Conservation (phyloP, 1,140 invertebrate species). For the Drosophila paulistorum region DNA sequence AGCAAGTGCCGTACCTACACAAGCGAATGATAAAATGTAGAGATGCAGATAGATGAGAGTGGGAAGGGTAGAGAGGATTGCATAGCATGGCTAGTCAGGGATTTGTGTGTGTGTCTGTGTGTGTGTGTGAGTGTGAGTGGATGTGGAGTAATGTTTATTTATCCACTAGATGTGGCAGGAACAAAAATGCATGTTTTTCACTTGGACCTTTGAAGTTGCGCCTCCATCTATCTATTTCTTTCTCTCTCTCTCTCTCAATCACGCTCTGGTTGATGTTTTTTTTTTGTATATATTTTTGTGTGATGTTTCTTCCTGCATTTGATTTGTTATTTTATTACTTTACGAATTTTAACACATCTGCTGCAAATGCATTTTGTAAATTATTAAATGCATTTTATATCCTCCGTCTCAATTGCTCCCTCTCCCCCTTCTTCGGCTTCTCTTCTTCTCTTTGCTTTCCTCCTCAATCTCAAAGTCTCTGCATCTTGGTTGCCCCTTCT, state of each 20-base stretch:
- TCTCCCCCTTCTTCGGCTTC: conserved; percentile 17
- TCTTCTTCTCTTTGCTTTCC: conserved; percentile 5
- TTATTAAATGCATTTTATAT: conserved; percentile 79
- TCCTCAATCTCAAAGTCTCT: too few relatives aligned
- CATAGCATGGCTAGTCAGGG: too few relatives aligned
- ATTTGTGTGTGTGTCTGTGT: too few relatives aligned
- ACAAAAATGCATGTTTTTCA: conserved; percentile 5
- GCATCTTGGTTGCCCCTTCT: not conserved
- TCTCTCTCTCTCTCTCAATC: not conserved
- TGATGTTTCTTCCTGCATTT: conserved; percentile 64
- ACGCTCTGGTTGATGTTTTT: conserved; percentile 20
- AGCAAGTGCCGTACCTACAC: conserved; percentile 34
- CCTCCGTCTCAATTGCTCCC: conserved; percentile 20
- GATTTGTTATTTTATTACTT: conserved; percentile 83
- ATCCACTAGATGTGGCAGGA: not conserved
- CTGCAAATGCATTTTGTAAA: conserved; percentile 81
- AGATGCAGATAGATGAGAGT: not conserved
- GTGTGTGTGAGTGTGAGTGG: not conserved
- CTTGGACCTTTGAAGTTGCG: conserved; percentile 22
- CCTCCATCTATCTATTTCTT: not conserved
- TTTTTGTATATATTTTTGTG: conserved; percentile 37
- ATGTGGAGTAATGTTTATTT: conserved; percentile 18
- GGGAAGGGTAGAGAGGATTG: not conserved
- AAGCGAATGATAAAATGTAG: conserved; percentile 10
- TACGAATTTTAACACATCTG: conserved; percentile 83